Percentiles rank a stretch among this genome's conserved stretches.
Evolutionary conservation across 2,113 vertebrate species (phyloP).

Genomic region (Verasper variegatus): DNA sequence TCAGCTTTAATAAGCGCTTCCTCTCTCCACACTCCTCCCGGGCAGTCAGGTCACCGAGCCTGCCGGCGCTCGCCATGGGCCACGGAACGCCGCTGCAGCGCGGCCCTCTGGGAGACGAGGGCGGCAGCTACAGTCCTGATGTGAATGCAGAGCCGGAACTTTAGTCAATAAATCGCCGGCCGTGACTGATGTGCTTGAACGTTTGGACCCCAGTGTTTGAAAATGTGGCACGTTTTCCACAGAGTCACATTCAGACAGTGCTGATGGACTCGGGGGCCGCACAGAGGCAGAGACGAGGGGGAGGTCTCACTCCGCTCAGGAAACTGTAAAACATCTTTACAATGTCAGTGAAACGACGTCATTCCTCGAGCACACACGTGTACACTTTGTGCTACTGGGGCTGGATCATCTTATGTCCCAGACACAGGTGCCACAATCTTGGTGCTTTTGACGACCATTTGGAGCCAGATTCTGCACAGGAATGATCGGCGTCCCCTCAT

Average conservation of each 20-base stretch:
- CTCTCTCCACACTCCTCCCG: not conserved
- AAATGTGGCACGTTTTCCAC: conserved; percentile 51
- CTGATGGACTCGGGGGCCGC: conserved; percentile 26
- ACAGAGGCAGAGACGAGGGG: not conserved
- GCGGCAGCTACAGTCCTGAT: conserved; percentile 23
- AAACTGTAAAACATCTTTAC: not conserved
- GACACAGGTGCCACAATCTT: no score
- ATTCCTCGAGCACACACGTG: not conserved
- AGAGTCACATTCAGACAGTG: conserved; percentile 38
- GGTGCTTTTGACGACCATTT: no score
- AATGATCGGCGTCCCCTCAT: no score
- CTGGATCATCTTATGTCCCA: no score
- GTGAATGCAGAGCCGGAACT: conserved; percentile 49
- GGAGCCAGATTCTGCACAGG: no score
- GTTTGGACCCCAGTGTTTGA: conserved; percentile 56
- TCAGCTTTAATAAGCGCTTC: conserved; percentile 11
- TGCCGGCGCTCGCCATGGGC: conserved; percentile 24
- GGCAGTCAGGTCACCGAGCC: conserved; percentile 22
- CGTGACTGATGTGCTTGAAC: conserved; percentile 69
- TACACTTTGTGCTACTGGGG: not conserved
- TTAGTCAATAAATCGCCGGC: conserved; percentile 65
- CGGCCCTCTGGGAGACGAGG: conserved; percentile 42
- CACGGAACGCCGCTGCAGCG: conserved; percentile 43
- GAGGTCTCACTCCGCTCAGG: not conserved
- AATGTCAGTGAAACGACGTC: not conserved